phyloP scores from a whole-genome alignment of 2,797 vertebrate genomes.

The Parambassis ranga region DNA sequence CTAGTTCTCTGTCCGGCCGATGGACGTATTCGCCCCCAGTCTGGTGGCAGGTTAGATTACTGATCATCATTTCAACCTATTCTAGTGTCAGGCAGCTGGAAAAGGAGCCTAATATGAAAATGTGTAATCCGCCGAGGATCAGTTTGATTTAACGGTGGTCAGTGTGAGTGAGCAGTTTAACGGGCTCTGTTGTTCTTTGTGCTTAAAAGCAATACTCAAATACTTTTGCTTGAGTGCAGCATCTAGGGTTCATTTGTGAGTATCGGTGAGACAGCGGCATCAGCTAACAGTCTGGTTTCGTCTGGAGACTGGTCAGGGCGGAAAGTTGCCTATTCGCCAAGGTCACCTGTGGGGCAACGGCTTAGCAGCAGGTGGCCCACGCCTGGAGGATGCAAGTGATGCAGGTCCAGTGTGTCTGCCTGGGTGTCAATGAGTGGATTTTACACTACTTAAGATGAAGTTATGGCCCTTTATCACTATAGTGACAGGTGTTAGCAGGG shows the following conservation, averaged over 20 bases:
- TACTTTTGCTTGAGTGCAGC: constrained; percentile 13
- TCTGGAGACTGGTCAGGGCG: constrained; percentile 6
- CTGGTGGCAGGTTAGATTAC: background rate
- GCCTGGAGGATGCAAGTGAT: constrained; percentile 55
- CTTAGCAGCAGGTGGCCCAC: constrained; percentile 65
- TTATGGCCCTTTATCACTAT: background rate
- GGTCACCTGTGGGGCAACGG: constrained; percentile 67
- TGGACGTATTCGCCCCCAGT: constrained; percentile 1
- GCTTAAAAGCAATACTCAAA: constrained; percentile 20
- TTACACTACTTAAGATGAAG: background rate
- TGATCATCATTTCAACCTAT: background rate
- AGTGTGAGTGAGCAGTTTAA: constrained; percentile 11
- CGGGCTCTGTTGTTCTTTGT: constrained; percentile 44
- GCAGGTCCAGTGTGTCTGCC: constrained; percentile 18
- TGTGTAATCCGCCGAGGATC: background rate
- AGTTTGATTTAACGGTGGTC: constrained; percentile 21
- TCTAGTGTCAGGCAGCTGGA: background rate
- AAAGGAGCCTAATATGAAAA: too few species aligned
- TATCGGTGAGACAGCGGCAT: background rate
- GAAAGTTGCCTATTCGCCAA: constrained; percentile 59
- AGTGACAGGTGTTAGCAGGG: constrained; percentile 25
- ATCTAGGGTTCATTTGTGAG: constrained; percentile 2
- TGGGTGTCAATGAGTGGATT: constrained; percentile 2
- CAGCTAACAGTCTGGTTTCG: background rate
- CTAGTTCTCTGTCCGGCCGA: constrained; percentile 15